Evolutionary conservation across 2,797 vertebrate species (phyloP), one percentile per base, ranked within the genome.

Genomic region (Cheirogaleus major): DNA sequence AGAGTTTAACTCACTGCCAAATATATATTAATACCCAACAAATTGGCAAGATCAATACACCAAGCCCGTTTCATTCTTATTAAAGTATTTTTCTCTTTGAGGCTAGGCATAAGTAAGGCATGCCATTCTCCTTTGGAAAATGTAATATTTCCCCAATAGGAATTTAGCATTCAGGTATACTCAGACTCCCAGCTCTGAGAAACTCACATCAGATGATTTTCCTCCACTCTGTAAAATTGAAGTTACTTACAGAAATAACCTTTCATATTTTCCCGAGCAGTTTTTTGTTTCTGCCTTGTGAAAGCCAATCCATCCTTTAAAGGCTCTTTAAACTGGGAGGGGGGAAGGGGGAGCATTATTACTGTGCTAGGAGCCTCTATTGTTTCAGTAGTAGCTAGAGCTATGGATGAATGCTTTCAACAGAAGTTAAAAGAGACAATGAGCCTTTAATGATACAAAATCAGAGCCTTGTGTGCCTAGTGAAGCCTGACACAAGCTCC

Each of bases 351-450:
- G n/a, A 52, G 92, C 89, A 82, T 97, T 98, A 98, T 98, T 98
- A 97, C 97, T 86, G 95, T 97, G 95, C 95, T 97, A 97, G 96
- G 93, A 98, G 93, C 78, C 95, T 98, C 98, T 98, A 85, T 98
- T 98, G 97, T 98, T 98, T 98, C 96, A 97, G 92, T 95, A 96
- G 97, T 98, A 98, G 96, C 97, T 98, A 95, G 97, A 93, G 97
- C 97, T 98, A 98, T 98, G 98, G 98, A 98, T 98, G 98, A 98
- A 98, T 98, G 98, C 97, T 98, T 98, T 98, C 98, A 98, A 98
- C 97, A 98, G 98, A 98, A 99, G 97, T 98, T 98, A 98, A 98
- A 98, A 98, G 98, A 98, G 98, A 98, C 98, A 99, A 98, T 98
- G 98, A 98, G 98, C 97, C 98, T 98, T 98, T 98, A 98, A 98